Base-by-base conservation (phyloP, 2,888 invertebrate genomes). In the Pristionchus arcanus region DNA sequence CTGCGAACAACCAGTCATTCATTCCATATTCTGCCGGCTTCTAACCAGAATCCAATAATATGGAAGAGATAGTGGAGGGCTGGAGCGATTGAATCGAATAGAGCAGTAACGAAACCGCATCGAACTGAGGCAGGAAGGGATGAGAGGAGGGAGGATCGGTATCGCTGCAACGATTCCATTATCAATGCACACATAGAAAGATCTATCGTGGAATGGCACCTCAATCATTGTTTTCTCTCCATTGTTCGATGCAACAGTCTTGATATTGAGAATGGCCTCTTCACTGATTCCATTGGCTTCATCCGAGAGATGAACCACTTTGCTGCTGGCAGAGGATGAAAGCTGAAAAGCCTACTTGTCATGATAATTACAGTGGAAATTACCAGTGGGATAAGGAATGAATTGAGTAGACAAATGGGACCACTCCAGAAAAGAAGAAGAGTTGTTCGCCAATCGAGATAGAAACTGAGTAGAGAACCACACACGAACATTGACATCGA, bases 261-360 rank as follows among this genome's bases (percentile, higher is more conserved):
- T 87, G 28, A 87, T 34, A 34, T 87, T 87, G 66, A 68, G 68
- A 31, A 87, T 66, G 42, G 49, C 31, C 28, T 87, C 87, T 68
- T 87, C 87, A 68, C 49, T 49, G 37, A 87, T 68, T 87, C 87
- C 87, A 87, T 87, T 87, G 15, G 87, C 87, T 68, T 87, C 87
- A 25, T 87, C 87, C 2, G 68, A 55, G 25, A 85, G 34, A 19
- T 37, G 25, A 13, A 85, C 59, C 19, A 59, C 59, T 59, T 85
- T 55, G 19, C n/a, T 59, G 31, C 34, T 85, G 9, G 55, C 84
- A 21, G 37, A 28, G 0, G 84, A 59, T 4, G 84, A 85, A 4
- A 85, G 21, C 84, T 85, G 59, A n/a, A 81, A 0, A 3, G 42
- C 0, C 28, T 9, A 34, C 28, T 71, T 71, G 31, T 7, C 34